A percentile compares a stretch with the other conserved stretches of the same genome.
phyloP scores from a whole-genome alignment of 2,888 invertebrate species.

The Xylophagus ater region DNA sequence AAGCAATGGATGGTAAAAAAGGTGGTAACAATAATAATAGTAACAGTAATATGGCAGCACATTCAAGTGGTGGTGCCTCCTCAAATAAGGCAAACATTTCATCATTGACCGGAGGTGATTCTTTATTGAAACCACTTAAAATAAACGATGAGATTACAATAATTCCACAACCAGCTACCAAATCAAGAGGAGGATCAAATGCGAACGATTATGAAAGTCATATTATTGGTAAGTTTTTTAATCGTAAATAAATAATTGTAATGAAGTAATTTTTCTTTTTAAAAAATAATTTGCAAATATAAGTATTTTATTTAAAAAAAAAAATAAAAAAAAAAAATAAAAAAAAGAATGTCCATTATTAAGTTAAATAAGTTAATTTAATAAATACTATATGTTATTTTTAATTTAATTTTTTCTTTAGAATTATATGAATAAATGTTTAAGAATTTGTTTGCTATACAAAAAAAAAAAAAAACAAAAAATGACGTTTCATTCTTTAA shows the following conservation, averaged over 20 bases:
- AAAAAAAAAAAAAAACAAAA: no score
- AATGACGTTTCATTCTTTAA: no score
- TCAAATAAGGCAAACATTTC: conserved; percentile 25
- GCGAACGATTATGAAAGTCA: conserved; percentile 39
- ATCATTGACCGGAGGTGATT: conserved; percentile 40
- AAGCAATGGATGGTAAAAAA: conserved; percentile 66
- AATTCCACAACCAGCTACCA: conserved; percentile 66
- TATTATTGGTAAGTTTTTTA: conserved; percentile 33
- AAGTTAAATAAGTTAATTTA: no score
- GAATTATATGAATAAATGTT: no score
- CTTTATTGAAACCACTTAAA: conserved; percentile 66
- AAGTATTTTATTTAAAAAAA: background rate
- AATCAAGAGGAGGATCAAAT: conserved; percentile 28
- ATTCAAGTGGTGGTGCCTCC: conserved; percentile 23
- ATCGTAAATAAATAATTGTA: no score
- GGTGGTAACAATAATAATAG: conserved; percentile 20
- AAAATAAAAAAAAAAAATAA: background rate
- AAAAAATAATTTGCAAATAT: conserved; percentile 6
- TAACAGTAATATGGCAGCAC: conserved; percentile 7
- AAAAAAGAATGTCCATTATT: background rate
- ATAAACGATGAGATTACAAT: conserved; percentile 85
- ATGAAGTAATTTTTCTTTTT: conserved; percentile 8
- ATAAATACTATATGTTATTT: no score
- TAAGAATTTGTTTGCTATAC: no score
- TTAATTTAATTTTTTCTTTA: no score